Evolutionary conservation across 2,888 invertebrate species (phyloP).

Genomic region (Temnothorax rugatulus): DNA sequence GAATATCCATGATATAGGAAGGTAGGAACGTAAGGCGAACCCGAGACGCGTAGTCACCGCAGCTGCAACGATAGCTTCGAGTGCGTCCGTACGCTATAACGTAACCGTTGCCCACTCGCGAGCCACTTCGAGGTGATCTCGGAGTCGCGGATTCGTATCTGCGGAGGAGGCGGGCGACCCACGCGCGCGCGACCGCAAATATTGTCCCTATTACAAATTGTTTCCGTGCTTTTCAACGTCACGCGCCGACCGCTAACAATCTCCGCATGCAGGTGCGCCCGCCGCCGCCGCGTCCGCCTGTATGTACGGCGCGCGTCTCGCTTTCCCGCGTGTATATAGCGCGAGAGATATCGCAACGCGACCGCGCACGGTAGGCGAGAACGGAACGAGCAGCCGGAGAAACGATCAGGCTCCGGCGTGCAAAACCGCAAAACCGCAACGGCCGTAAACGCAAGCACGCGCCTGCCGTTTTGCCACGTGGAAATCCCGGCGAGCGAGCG

Average conservation of each 20-base stretch:
- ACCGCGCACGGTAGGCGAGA: constrained; percentile 56
- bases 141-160: constrained; percentile 26
- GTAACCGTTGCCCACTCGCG: constrained; percentile 21
- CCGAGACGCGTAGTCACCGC: neutral
- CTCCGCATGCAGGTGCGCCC: constrained; percentile 47
- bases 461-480: constrained; percentile 64
- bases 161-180: constrained; percentile 10
- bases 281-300: neutral
- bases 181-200: constrained; percentile 53
- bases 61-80: constrained; percentile 13
- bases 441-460: constrained; percentile 76
- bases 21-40: neutral
- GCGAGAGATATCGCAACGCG: constrained; percentile 38
- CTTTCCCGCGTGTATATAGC: constrained; percentile 22
- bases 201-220: constrained; percentile 53
- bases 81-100: neutral
- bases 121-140: constrained; percentile 19
- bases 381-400: constrained; percentile 45
- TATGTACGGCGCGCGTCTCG: constrained; percentile 18
- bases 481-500: constrained; percentile 58
- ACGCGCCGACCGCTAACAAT: constrained; percentile 48
- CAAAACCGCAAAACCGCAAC: constrained; percentile 77
- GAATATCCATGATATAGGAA: neutral
- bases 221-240: constrained; percentile 44
- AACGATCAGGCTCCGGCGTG: constrained; percentile 58